Percentiles rank a stretch among this genome's conserved stretches.
Conservation (phyloP, 2,888 invertebrate genomes). For the Tinea trinotella region DNA sequence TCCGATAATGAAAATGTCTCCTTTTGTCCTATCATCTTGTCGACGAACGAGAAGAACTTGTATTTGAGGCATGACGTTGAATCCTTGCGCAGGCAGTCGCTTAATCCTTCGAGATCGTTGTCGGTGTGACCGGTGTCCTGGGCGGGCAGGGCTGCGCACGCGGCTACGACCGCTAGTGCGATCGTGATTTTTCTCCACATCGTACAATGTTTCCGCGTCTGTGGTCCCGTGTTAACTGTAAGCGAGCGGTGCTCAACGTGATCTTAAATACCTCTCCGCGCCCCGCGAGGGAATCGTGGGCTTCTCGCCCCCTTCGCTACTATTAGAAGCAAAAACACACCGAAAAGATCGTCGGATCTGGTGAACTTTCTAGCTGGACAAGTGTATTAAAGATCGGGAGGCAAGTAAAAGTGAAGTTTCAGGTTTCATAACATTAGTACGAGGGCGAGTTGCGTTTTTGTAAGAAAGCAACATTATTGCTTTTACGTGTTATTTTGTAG, state of each 20-base stretch:
- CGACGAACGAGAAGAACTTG: conserved; percentile 88
- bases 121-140: conserved; percentile 79
- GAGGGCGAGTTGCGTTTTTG: conserved; percentile 6
- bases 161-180: conserved; percentile 51
- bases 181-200: conserved; percentile 56
- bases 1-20: conserved; percentile 86
- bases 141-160: conserved; percentile 77
- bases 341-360: conserved; percentile 35
- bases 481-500: neutral
- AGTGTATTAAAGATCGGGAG: conserved; percentile 30
- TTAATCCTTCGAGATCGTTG: conserved; percentile 84
- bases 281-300: conserved; percentile 32
- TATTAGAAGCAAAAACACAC: conserved; percentile 31
- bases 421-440: conserved; percentile 1
- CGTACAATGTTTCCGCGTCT: conserved; percentile 31
- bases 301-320: conserved; percentile 26
- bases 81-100: conserved; percentile 87
- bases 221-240: conserved; percentile 43
- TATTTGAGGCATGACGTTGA: conserved; percentile 89
- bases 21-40: conserved; percentile 86
- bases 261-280: conserved; percentile 57
- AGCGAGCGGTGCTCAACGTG: conserved; percentile 38
- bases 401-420: conserved; percentile 30
- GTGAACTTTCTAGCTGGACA: conserved; percentile 52
- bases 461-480: conserved; percentile 1